Evolutionary conservation across 2,113 vertebrate species (phyloP).

Genomic region (Dissostichus mawsoni): DNA sequence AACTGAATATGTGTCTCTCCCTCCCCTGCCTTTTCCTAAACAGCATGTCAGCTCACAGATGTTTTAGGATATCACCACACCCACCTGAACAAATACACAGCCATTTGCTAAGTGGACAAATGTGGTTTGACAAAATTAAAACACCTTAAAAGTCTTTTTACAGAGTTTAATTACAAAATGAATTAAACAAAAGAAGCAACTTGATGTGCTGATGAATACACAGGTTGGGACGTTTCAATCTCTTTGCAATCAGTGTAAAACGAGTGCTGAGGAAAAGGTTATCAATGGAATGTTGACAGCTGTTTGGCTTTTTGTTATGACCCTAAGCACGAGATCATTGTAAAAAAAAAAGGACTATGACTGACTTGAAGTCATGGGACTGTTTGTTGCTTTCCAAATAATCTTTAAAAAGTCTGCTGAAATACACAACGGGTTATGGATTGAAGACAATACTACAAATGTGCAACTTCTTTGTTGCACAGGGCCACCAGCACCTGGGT

Average conservation of each 20-base stretch:
- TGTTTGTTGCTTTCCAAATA: not conserved
- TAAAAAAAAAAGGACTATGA: constrained; percentile 7
- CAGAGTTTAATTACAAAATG: constrained; percentile 79
- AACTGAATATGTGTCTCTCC: not conserved
- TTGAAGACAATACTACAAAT: constrained; percentile 9
- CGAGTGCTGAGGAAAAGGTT: constrained; percentile 11
- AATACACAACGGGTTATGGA: not conserved
- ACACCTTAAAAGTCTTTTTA: constrained; percentile 30
- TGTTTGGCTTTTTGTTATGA: not conserved
- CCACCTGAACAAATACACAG: not conserved
- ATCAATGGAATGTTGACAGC: constrained; percentile 49
- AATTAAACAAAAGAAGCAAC: constrained; percentile 48
- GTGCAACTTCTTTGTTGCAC: not conserved
- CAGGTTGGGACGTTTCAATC: constrained; percentile 40
- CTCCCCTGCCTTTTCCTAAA: not conserved
- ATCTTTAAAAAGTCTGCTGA: not conserved
- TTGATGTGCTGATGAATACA: constrained; percentile 28
- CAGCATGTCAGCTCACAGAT: not conserved
- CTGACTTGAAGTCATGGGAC: not conserved
- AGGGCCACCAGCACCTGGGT: constrained; percentile 9
- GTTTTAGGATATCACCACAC: not conserved
- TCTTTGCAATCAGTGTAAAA: constrained; percentile 39
- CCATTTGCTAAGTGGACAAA: not conserved
- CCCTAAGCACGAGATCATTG: constrained; percentile 4
- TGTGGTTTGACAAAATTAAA: constrained; percentile 1